Evolutionary conservation across 2,113 vertebrate species (phyloP).

Genomic region (Podarcis raffonei): DNA sequence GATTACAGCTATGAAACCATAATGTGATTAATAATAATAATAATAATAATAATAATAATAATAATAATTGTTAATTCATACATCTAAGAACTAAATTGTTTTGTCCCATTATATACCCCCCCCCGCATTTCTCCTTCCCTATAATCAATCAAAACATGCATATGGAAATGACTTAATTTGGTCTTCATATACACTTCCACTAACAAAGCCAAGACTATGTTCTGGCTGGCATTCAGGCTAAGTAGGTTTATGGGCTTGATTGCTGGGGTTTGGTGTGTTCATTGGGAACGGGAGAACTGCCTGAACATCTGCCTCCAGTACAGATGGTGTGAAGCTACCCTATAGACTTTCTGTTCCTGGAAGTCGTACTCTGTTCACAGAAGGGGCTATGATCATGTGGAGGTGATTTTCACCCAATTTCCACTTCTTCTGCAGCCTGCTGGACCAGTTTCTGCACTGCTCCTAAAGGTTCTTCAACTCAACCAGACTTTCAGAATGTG

Average conservation of each 20-base stretch:
- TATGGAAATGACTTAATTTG: not conserved
- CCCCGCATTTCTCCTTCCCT: not conserved
- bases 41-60: not conserved
- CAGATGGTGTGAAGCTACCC: not conserved
- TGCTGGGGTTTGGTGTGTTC: not conserved
- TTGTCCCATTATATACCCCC: not conserved
- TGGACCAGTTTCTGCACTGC: not conserved
- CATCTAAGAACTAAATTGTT: not conserved
- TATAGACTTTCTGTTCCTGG: not conserved
- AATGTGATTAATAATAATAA: not conserved
- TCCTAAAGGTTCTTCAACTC: not conserved
- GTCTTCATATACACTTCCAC: not conserved
- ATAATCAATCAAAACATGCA: constrained; percentile 2
- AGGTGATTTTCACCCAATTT: not conserved
- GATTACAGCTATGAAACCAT: constrained; percentile 2
- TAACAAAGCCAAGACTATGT: not conserved
- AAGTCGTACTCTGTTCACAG: not conserved
- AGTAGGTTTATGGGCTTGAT: not conserved
- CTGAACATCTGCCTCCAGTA: not conserved
- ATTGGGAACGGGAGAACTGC: not conserved
- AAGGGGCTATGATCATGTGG: not conserved
- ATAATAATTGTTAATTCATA: not conserved
- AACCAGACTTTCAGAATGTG: not conserved
- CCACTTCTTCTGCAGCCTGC: not conserved
- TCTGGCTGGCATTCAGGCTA: not conserved